Conservation (phyloP, 2,888 invertebrate genomes). For the Apocheima hispidaria region DNA sequence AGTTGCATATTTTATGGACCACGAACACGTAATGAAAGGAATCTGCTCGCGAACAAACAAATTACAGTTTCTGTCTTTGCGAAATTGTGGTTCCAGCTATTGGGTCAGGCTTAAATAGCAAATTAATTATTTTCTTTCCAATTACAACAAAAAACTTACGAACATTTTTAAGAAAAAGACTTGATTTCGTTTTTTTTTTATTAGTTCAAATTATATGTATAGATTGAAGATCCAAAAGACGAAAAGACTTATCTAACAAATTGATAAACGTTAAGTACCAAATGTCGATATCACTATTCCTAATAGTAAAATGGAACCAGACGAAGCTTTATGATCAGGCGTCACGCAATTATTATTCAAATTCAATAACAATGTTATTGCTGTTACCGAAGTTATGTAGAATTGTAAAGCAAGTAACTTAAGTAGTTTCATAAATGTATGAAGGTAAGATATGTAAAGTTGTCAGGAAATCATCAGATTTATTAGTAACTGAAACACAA, state of each 20-base stretch:
- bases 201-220: too few relatives aligned
- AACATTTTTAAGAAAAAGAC: neutral
- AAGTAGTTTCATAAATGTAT: neutral
- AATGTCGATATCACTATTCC: conserved; percentile 10
- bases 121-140: neutral
- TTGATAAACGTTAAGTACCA: neutral
- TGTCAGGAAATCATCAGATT: too few relatives aligned
- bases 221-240: neutral
- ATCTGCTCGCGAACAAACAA: conserved; percentile 74
- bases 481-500: neutral
- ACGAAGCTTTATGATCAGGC: conserved; percentile 51
- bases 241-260: neutral
- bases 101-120: neutral
- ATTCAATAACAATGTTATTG: conserved; percentile 50
- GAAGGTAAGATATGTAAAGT: too few relatives aligned
- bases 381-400: neutral
- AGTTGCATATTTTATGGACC: conserved; percentile 83
- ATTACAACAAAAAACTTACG: neutral
- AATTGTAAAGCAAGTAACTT: conserved; percentile 6
- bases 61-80: conserved; percentile 69
- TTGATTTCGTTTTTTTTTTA: neutral
- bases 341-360: conserved; percentile 67
- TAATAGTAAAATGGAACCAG: conserved; percentile 28
- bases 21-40: conserved; percentile 80
- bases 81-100: conserved; percentile 48